phyloP scores from a whole-genome alignment of 2,888 invertebrate species.

The Cheilosia pagana region DNA sequence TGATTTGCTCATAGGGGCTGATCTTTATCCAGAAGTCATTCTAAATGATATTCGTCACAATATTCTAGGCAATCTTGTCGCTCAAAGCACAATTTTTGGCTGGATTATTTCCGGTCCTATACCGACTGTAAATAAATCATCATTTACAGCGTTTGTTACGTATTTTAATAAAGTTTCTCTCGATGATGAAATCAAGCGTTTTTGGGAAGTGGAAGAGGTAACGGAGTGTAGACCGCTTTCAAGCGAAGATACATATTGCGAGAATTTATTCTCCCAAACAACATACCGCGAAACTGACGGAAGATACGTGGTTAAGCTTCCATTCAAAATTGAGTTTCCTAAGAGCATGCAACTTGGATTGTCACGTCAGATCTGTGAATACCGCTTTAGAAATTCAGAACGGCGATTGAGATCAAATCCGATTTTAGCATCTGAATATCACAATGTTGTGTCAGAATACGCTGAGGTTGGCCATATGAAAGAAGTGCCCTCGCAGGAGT shows the following conservation, averaged over 20 bases:
- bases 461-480: slow-evolving; percentile 19
- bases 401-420: not conserved
- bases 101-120: slow-evolving; percentile 9
- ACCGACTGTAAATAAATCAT: not conserved
- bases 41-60: not conserved
- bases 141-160: not conserved
- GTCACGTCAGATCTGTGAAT: not conserved
- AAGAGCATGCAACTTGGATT: not conserved
- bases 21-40: slow-evolving; percentile 19
- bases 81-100: slow-evolving; percentile 19
- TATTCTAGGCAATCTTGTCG: not conserved
- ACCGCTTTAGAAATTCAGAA: not conserved
- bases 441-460: slow-evolving; percentile 17
- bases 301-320: slow-evolving; percentile 17
- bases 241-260: slow-evolving; percentile 1
- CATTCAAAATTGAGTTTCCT: slow-evolving; percentile 21
- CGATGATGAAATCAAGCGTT: slow-evolving; percentile 13
- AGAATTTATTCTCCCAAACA: not conserved
- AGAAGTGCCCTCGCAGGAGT: slow-evolving; percentile 2
- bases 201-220: slow-evolving; percentile 34
- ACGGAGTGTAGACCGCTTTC: not conserved
- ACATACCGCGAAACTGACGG: slow-evolving; percentile 9
- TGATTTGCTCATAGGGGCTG: slow-evolving; percentile 25
- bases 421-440: slow-evolving; percentile 3
- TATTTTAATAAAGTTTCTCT: not conserved